Percentiles rank a stretch among this genome's conserved stretches.
Evolutionary conservation across 2,888 invertebrate species (phyloP).

Genomic region (Ectropis crepuscularia): DNA sequence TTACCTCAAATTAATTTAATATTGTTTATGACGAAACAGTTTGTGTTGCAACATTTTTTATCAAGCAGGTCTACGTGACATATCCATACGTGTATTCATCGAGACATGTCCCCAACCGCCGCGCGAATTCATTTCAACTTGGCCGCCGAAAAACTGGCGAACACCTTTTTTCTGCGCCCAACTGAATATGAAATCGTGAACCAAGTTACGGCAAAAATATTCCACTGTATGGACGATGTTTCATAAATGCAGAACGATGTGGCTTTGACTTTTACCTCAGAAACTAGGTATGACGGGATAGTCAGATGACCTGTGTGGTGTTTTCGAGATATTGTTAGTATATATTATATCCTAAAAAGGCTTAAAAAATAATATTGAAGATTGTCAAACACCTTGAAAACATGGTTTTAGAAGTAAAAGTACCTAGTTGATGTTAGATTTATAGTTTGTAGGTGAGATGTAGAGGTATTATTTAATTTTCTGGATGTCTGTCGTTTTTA

Average conservation of each 20-base stretch:
- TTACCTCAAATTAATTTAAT: too few relatives aligned
- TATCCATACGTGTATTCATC: constrained; percentile 1
- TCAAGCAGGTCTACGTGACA: background rate
- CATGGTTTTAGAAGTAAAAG: too few relatives aligned
- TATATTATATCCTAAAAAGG: too few relatives aligned
- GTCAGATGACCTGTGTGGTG: too few relatives aligned
- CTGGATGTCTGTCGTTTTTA: too few relatives aligned
- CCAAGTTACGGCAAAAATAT: constrained; percentile 50
- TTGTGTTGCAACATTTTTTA: background rate
- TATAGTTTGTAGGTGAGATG: too few relatives aligned
- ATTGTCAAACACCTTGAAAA: too few relatives aligned
- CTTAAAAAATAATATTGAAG: too few relatives aligned
- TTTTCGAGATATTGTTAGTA: too few relatives aligned
- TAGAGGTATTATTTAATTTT: too few relatives aligned
- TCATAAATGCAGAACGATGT: constrained; percentile 17
- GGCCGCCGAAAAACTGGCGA: constrained; percentile 53
- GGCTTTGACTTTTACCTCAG: background rate
- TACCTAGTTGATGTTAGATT: too few relatives aligned
- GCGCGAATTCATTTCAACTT: constrained; percentile 70
- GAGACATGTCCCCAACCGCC: constrained; percentile 4
- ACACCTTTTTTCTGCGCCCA: constrained; percentile 54
- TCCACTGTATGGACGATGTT: constrained; percentile 33
- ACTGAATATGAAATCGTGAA: constrained; percentile 68
- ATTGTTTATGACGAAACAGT: background rate
- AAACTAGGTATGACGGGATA: too few relatives aligned